Percentiles rank a stretch among this genome's conserved stretches.
Evolutionary conservation across 1,140 invertebrate species (phyloP).

Genomic region (Zaprionus ghesquierei): DNA sequence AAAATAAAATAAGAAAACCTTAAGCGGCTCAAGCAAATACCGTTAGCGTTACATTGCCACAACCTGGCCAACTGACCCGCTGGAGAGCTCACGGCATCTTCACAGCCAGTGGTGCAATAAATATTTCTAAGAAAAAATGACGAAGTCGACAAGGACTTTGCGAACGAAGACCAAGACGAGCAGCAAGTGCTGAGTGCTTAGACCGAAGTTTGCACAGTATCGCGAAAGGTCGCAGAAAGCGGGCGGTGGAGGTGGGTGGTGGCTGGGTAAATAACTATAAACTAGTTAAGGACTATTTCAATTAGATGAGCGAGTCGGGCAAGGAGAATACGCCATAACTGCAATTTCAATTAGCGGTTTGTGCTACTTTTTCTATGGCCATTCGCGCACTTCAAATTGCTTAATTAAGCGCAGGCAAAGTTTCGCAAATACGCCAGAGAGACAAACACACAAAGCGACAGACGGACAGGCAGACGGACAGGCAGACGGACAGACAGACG

Average conservation of each 20-base stretch:
- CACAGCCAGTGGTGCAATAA: background rate
- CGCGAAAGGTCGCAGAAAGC: background rate
- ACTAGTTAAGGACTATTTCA: conserved; percentile 78
- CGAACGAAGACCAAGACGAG: conserved; percentile 16
- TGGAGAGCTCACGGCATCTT: background rate
- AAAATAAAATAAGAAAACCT: conserved; percentile 17
- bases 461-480: background rate
- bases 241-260: background rate
- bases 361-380: conserved; percentile 61
- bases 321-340: conserved; percentile 62
- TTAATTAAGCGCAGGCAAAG: conserved; percentile 76
- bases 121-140: conserved; percentile 46
- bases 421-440: conserved; percentile 61
- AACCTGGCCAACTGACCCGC: conserved; percentile 16
- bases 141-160: conserved; percentile 17
- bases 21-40: conserved; percentile 53
- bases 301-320: conserved; percentile 62
- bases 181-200: conserved; percentile 13
- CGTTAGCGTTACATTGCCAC: conserved; percentile 29
- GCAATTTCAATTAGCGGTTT: conserved; percentile 79
- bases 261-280: conserved; percentile 74
- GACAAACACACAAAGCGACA: conserved; percentile 15
- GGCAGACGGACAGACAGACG: conserved; percentile 2
- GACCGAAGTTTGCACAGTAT: conserved; percentile 45
- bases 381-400: conserved; percentile 64